phyloP scores from a whole-genome alignment of 2,888 invertebrate species.

The Pharmacophagus antenor region DNA sequence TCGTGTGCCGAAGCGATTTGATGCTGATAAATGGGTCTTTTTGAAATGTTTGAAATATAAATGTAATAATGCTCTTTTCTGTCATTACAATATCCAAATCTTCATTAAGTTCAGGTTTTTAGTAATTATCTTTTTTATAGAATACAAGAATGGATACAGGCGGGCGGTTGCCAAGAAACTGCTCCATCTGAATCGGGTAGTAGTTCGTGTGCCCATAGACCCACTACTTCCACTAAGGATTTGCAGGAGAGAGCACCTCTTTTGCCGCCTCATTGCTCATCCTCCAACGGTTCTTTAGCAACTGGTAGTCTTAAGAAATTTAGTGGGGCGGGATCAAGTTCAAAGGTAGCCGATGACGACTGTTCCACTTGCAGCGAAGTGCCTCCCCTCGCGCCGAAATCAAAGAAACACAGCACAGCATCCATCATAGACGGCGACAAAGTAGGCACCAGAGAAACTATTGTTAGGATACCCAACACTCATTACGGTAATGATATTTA shows the following conservation, averaged over 20 bases:
- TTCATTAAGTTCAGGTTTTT: not conserved
- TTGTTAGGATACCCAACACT: constrained; percentile 69
- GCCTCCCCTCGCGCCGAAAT: constrained; percentile 65
- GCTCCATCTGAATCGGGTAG: constrained; percentile 56
- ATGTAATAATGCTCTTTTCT: too few species aligned
- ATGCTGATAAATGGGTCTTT: too few species aligned
- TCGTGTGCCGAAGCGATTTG: too few species aligned
- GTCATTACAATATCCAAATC: not conserved
- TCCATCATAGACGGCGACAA: constrained; percentile 71
- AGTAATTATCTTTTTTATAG: constrained; percentile 34
- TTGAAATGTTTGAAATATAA: too few species aligned
- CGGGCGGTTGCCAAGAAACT: constrained; percentile 66
- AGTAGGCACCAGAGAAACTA: constrained; percentile 65
- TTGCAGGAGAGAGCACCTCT: constrained; percentile 69
- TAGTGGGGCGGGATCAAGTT: constrained; percentile 59
- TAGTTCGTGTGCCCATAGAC: constrained; percentile 54
- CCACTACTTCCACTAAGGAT: constrained; percentile 56
- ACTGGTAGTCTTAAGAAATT: constrained; percentile 70
- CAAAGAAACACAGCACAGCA: constrained; percentile 71
- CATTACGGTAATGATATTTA: constrained; percentile 61
- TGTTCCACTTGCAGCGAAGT: constrained; percentile 71
- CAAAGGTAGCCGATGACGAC: constrained; percentile 59
- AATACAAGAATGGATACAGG: constrained; percentile 66
- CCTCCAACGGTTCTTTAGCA: constrained; percentile 71
- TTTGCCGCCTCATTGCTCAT: constrained; percentile 68